phyloP scores from a whole-genome alignment of 2,113 vertebrate species.

The Beaufortia kweichowensis region DNA sequence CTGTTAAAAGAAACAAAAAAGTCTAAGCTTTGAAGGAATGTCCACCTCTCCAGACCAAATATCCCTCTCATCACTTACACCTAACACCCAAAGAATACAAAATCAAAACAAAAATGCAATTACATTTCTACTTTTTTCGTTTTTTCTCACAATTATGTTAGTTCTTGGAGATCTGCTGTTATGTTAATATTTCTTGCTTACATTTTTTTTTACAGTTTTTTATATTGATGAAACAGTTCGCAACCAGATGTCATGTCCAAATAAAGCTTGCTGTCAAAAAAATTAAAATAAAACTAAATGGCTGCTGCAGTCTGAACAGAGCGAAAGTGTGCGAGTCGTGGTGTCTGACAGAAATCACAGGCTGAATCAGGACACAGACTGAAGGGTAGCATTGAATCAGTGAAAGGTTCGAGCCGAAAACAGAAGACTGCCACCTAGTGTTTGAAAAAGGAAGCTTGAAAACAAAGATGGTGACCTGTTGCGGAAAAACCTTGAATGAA shows the following conservation, averaged over 20 bases:
- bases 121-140: slow-evolving; percentile 53
- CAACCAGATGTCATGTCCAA: slow-evolving; percentile 80
- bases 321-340: slow-evolving; percentile 66
- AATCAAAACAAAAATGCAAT: slow-evolving; percentile 28
- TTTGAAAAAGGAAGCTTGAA: slow-evolving; percentile 69
- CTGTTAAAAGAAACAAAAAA: background rate
- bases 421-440: slow-evolving; percentile 56
- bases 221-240: slow-evolving; percentile 69
- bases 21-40: background rate
- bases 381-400: slow-evolving; percentile 10
- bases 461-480: slow-evolving; percentile 61
- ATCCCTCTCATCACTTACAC: slow-evolving; percentile 5
- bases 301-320: slow-evolving; percentile 80
- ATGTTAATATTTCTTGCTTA: slow-evolving; percentile 57
- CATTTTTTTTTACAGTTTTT: slow-evolving; percentile 48
- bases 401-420: slow-evolving; percentile 29
- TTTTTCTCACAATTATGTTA: slow-evolving; percentile 65
- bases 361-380: slow-evolving; percentile 61
- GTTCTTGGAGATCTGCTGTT: slow-evolving; percentile 67
- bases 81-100: slow-evolving; percentile 14
- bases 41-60: slow-evolving; percentile 7
- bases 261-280: slow-evolving; percentile 83
- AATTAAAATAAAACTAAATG: slow-evolving; percentile 60
- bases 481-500: slow-evolving; percentile 38
- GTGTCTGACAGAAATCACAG: slow-evolving; percentile 78